These are phyloP conservation scores for Pollenia amentaria DNA, from an alignment of 2,888 invertebrate genomes.

Conservation along the genomic window DNA sequence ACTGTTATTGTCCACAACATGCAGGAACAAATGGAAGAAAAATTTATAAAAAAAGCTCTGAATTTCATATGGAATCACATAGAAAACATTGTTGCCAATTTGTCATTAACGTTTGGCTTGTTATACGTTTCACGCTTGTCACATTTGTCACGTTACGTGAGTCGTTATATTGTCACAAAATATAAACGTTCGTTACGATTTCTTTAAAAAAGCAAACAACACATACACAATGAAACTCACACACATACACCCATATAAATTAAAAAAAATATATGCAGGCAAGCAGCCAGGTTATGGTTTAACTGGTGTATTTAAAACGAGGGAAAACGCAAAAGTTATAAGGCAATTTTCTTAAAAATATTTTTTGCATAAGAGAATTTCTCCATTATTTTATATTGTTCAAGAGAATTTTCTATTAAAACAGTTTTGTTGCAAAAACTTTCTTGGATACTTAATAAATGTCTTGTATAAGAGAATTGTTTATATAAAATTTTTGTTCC, in stretches of 20 bases:
- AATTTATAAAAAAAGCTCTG: background rate
- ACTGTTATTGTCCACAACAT: constrained; percentile 21
- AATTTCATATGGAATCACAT: constrained; percentile 48
- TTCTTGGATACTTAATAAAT: background rate
- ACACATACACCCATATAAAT: background rate
- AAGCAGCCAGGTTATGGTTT: constrained; percentile 45
- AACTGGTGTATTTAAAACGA: constrained; percentile 7
- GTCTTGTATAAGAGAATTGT: background rate
- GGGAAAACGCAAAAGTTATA: background rate
- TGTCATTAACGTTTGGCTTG: constrained; percentile 74
- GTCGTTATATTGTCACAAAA: constrained; percentile 72
- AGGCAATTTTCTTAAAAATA: background rate
- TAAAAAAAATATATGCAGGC: constrained; percentile 22
- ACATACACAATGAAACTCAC: constrained; percentile 20
- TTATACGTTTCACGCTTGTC: constrained; percentile 74
- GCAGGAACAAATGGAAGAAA: background rate
- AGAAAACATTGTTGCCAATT: constrained; percentile 71
- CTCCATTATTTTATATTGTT: too few relatives aligned
- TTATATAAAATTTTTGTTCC: too few relatives aligned
- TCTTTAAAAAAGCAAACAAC: constrained; percentile 21
- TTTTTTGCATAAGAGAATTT: too few relatives aligned
- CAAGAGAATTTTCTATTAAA: too few relatives aligned
- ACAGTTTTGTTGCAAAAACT: too few relatives aligned
- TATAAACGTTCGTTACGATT: constrained; percentile 59
- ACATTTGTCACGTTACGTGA: constrained; percentile 74